A percentile compares a stretch with the other conserved stretches of the same genome.
These are phyloP conservation scores for Lathronympha strigana DNA, from an alignment of 2,888 invertebrate species.

Conservation along the genomic window DNA sequence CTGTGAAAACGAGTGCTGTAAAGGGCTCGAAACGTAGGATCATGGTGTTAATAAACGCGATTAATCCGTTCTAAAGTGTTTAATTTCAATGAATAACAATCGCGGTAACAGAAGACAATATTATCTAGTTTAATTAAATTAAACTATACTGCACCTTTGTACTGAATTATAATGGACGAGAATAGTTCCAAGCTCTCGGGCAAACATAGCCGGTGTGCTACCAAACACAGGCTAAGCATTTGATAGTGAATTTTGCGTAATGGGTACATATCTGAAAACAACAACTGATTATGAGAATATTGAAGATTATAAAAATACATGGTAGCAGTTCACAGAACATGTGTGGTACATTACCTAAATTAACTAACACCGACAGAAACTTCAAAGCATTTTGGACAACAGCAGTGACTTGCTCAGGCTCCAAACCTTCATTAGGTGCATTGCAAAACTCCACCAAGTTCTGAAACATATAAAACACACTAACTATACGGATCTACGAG, in stretches of 20 bases:
- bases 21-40: too few species aligned
- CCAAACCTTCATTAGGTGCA: conserved; percentile 60
- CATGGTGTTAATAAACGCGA: too few species aligned
- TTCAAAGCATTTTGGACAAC: conserved; percentile 70
- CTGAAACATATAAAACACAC: conserved; percentile 53
- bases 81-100: too few species aligned
- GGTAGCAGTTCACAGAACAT: too few species aligned
- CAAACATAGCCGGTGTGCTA: conserved; percentile 66
- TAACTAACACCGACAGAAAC: conserved; percentile 69
- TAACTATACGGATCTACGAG: too few species aligned
- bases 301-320: background rate
- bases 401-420: conserved; percentile 59
- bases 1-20: too few species aligned
- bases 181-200: conserved; percentile 72
- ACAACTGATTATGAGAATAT: background rate
- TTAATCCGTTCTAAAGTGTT: too few species aligned
- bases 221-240: conserved; percentile 69
- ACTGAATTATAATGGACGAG: conserved; percentile 73
- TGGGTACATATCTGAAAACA: conserved; percentile 69
- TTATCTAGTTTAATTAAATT: too few species aligned
- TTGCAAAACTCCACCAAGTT: conserved; percentile 62
- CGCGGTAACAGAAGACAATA: too few species aligned
- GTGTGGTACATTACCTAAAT: conserved; percentile 63
- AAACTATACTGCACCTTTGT: conserved; percentile 62
- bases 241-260: conserved; percentile 66